Percentiles rank a stretch among this genome's conserved stretches.
Evolutionary conservation across 2,797 vertebrate genomes (phyloP).

Genomic region (Todus mexicanus): DNA sequence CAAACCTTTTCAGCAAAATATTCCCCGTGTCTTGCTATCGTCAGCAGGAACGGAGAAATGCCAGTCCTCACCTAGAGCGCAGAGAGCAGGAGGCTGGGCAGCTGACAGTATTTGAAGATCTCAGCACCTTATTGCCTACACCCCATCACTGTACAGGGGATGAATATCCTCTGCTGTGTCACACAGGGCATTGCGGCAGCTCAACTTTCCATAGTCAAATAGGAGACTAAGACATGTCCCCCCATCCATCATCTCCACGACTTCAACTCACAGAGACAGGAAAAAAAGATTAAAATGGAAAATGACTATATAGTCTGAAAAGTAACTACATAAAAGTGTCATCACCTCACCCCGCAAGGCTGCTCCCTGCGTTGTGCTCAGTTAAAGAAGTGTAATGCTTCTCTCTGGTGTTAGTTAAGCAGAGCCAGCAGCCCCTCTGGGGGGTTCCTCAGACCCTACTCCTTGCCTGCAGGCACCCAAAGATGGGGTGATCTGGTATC

Average conservation of each 20-base stretch:
- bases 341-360: conserved; percentile 28
- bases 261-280: conserved; percentile 33
- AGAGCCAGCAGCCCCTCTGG: not conserved
- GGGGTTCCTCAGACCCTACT: not conserved
- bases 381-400: not conserved
- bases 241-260: not conserved
- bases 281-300: conserved; percentile 53
- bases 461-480: not conserved
- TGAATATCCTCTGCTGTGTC: not conserved
- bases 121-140: not conserved
- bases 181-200: not conserved
- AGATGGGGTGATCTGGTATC: not conserved
- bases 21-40: not conserved
- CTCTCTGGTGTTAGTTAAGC: not conserved
- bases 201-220: not conserved
- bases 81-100: not conserved
- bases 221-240: conserved; percentile 8
- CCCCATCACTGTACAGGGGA: not conserved
- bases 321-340: not conserved
- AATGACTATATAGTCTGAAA: conserved; percentile 11
- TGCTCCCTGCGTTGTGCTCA: not conserved
- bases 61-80: not conserved
- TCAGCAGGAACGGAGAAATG: not conserved
- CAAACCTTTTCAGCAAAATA: not conserved
- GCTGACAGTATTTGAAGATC: not conserved